Percentiles rank a stretch among this genome's conserved stretches.
Evolutionary conservation across 1,140 invertebrate species (phyloP).

Genomic region (Bombus polaris): DNA sequence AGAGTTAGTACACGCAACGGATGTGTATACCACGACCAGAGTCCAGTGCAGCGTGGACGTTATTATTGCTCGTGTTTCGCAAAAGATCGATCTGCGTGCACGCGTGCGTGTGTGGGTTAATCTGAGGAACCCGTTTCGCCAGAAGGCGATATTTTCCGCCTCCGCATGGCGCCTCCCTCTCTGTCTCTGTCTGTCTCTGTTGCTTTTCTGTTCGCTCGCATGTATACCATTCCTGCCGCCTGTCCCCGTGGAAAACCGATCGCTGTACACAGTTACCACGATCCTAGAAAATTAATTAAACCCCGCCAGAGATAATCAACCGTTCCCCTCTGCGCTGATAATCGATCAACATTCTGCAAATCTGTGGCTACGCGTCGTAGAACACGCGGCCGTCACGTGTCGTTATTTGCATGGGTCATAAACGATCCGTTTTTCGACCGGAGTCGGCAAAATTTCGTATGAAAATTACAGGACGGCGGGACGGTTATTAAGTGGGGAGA

Average conservation of each 20-base stretch:
- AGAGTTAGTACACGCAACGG: slow-evolving; percentile 8
- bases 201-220: not conserved
- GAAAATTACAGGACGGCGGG: not conserved
- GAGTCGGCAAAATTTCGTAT: not conserved
- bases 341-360: slow-evolving; percentile 53
- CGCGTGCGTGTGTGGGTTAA: slow-evolving; percentile 73
- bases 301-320: slow-evolving; percentile 46
- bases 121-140: slow-evolving; percentile 75
- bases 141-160: slow-evolving; percentile 74
- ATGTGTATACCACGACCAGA: slow-evolving; percentile 30
- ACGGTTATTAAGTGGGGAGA: slow-evolving; percentile 10
- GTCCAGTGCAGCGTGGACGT: slow-evolving; percentile 47
- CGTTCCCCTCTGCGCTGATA: slow-evolving; percentile 3
- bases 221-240: not conserved
- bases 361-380: not conserved
- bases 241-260: slow-evolving; percentile 21
- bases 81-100: slow-evolving; percentile 71
- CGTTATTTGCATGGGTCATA: slow-evolving; percentile 16
- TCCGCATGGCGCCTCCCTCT: slow-evolving; percentile 72
- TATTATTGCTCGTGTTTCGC: slow-evolving; percentile 68
- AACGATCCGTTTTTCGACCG: slow-evolving; percentile 1
- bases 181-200: slow-evolving; percentile 49
- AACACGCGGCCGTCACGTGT: slow-evolving; percentile 20
- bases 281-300: slow-evolving; percentile 66
- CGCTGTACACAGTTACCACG: slow-evolving; percentile 34